Percentiles rank a stretch among this genome's conserved stretches.
These are phyloP conservation scores for Drosophila subobscura DNA, from an alignment of 1,140 invertebrate species.

Conservation along the genomic window DNA sequence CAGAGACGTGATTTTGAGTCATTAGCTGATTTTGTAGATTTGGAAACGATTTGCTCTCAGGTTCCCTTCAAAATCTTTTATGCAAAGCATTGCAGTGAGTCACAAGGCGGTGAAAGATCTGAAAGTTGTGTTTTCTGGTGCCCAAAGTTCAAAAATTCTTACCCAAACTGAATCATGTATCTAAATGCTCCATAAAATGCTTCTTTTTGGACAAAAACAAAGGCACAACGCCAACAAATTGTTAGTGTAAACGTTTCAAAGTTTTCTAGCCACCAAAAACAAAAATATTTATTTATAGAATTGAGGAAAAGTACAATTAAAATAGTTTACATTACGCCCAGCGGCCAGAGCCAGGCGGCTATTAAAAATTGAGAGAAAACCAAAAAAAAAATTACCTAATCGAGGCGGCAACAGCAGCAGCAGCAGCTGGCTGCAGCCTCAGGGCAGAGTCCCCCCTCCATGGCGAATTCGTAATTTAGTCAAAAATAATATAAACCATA, in stretches of 20 bases:
- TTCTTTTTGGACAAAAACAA: conserved; percentile 35
- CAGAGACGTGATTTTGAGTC: no score
- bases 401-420: conserved; percentile 34
- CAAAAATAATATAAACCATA: conserved; percentile 70
- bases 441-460: conserved; percentile 6
- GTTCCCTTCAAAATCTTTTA: no score
- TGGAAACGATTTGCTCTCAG: no score
- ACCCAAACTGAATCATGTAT: no score
- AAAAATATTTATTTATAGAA: conserved; percentile 57
- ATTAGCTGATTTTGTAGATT: no score
- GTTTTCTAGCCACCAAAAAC: conserved; percentile 4
- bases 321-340: conserved; percentile 72
- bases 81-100: no score
- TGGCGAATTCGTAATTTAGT: conserved; percentile 74
- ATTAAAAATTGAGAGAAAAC: conserved; percentile 60
- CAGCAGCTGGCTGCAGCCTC: conserved; percentile 51
- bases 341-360: conserved; percentile 37
- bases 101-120: no score
- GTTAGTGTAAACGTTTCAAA: conserved; percentile 55
- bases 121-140: no score
- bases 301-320: conserved; percentile 69
- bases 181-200: conserved; percentile 28
- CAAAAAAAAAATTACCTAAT: conserved; percentile 68
- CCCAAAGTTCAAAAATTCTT: not conserved
- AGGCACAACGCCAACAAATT: conserved; percentile 16